phyloP scores from a whole-genome alignment of 2,888 invertebrate genomes.

The Pantelozetes paolii region DNA sequence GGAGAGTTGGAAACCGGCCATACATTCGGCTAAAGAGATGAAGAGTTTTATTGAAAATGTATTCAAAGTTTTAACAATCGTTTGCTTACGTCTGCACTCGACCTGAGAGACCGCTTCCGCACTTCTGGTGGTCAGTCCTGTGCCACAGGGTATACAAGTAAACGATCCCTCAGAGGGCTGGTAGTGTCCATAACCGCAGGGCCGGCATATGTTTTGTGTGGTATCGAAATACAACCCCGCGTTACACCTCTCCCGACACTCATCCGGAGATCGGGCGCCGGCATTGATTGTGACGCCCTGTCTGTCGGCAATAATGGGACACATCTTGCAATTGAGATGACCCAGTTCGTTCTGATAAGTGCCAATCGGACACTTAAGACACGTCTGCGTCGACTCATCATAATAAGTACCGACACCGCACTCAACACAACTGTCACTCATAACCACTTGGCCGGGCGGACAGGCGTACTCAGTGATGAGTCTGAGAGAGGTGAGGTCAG shows the following conservation, averaged over 20 bases:
- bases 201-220: conserved; percentile 76
- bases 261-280: conserved; percentile 79
- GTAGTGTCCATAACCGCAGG: conserved; percentile 90
- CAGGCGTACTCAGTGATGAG: conserved; percentile 90
- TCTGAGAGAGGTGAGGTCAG: conserved; percentile 80
- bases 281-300: conserved; percentile 79
- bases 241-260: conserved; percentile 88
- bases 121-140: conserved; percentile 85
- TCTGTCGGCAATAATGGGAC: conserved; percentile 81
- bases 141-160: conserved; percentile 77
- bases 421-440: conserved; percentile 86
- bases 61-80: not conserved
- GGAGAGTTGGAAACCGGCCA: conserved; percentile 56
- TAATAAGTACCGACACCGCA: conserved; percentile 87
- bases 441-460: conserved; percentile 85
- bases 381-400: conserved; percentile 65
- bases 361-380: conserved; percentile 78
- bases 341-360: conserved; percentile 91
- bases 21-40: conserved; percentile 67
- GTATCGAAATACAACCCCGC: conserved; percentile 91
- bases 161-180: conserved; percentile 87
- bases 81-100: conserved; percentile 49
- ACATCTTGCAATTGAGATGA: conserved; percentile 78
- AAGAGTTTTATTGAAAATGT: not conserved
- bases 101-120: conserved; percentile 72